Evolutionary conservation across 2,888 invertebrate species (phyloP), one percentile per base, ranked within the genome.

Genomic region (Endotricha flammealis): DNA sequence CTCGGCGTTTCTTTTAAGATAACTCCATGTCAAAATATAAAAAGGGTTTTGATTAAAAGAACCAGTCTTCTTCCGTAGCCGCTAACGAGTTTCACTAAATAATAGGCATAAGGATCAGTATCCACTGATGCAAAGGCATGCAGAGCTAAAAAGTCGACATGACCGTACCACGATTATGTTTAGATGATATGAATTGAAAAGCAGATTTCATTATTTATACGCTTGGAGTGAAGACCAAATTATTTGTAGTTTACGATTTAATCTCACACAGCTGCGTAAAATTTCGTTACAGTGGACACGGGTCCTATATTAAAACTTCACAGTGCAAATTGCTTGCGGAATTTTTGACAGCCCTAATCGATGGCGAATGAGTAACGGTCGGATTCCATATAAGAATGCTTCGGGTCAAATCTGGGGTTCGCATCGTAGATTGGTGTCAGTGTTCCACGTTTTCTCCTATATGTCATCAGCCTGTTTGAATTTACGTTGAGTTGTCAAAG

Each of bases 381-480:
- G 52, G 59, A 64, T 74, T 64, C 80, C 83, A 60, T 82, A 79
- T 79, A 80, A 74, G 82, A 79, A 73, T 73, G 66, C 64, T 62
- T 53, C 64, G 64, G 81, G 79, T 80, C 76, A 77, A 70, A 76
- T 74, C 73, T 58, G 62, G 64, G 76, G 75, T 75, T 77, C 65
- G 64, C 66, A 69, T 74, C 74, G 65, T 53, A 67, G 67, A 82
- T 82, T 65, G 74, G 77, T 82, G 82, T 74, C 77, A 81, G 77
- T 78, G 63, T 75, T 66, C 70, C 77, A 71, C 68, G 74, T 64
- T 79, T 77, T 73, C 71, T 75, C 75, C 67, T 66, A 73, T 76
- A 76, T 74, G 77, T 76, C 76, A 74, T 73, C 66, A 62, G 64
- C 64, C 62, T 41, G 58, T 63, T 68, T 67, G 62, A 29, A 27